Conservation (phyloP, 2,113 vertebrate species). For the Lasiurus cinereus region DNA sequence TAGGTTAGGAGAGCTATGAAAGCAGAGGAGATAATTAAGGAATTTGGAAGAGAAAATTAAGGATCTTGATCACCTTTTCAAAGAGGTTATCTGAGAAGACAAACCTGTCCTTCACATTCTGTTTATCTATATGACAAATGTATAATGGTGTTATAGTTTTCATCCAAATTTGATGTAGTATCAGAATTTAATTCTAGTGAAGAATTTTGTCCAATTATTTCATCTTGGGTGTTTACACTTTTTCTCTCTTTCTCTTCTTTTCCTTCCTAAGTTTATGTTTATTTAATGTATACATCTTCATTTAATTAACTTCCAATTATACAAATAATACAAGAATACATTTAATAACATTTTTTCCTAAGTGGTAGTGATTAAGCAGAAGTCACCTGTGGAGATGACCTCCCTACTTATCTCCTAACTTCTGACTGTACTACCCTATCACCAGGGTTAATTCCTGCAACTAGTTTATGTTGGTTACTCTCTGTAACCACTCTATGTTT, state of each 20-base stretch:
- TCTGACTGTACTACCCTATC: not conserved
- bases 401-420: not conserved
- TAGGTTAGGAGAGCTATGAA: constrained; percentile 25
- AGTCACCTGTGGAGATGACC: not conserved
- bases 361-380: not conserved
- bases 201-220: constrained; percentile 5
- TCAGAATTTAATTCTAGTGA: not conserved
- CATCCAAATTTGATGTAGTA: not conserved
- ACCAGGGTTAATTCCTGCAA: not conserved
- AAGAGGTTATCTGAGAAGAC: constrained; percentile 20
- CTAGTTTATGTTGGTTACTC: not conserved
- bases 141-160: not conserved
- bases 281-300: not conserved
- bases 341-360: not conserved
- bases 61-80: not conserved
- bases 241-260: not conserved
- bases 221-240: not conserved
- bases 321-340: not conserved
- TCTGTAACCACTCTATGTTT: not conserved
- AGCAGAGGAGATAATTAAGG: constrained; percentile 10
- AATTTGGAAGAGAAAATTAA: constrained; percentile 38
- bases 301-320: constrained; percentile 9
- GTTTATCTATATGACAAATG: not conserved
- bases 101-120: constrained; percentile 10
- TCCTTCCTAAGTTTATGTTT: not conserved